Evolutionary conservation across 2,797 vertebrate species (phyloP).

Genomic region (Cuniculus paca): DNA sequence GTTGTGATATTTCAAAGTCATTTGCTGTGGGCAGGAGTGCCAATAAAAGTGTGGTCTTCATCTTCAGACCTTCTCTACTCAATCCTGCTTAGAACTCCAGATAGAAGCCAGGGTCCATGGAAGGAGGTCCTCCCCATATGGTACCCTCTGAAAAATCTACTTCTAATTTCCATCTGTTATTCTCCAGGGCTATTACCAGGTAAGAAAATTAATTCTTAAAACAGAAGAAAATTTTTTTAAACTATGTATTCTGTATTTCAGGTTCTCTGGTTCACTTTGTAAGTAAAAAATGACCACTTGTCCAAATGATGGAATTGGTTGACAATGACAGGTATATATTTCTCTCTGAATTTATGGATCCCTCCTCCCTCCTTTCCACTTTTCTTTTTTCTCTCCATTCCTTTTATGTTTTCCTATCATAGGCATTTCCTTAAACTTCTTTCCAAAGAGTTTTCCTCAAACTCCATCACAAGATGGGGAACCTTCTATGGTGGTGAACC

Average conservation of each 20-base stretch:
- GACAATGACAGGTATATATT: neutral
- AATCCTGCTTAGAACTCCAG: fast-evolving
- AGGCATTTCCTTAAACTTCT: neutral
- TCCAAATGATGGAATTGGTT: neutral
- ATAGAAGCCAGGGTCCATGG: neutral
- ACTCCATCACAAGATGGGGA: neutral
- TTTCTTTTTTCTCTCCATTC: neutral
- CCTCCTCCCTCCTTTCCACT: neutral
- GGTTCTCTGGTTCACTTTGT: neutral
- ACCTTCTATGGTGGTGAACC: neutral
- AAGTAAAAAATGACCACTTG: neutral
- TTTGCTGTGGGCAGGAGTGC: neutral
- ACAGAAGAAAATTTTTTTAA: neutral
- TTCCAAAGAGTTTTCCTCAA: neutral
- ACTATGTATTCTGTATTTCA: neutral
- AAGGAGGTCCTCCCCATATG: neutral
- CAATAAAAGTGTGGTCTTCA: neutral
- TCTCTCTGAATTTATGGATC: neutral
- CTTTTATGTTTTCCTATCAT: no score
- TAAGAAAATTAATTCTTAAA: neutral
- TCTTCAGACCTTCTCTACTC: neutral
- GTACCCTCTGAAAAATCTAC: neutral
- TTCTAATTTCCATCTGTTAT: neutral
- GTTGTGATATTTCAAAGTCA: neutral
- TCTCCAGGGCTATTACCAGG: neutral